phyloP scores from a whole-genome alignment of 1,140 invertebrate species.

The Pomacea maculata region DNA sequence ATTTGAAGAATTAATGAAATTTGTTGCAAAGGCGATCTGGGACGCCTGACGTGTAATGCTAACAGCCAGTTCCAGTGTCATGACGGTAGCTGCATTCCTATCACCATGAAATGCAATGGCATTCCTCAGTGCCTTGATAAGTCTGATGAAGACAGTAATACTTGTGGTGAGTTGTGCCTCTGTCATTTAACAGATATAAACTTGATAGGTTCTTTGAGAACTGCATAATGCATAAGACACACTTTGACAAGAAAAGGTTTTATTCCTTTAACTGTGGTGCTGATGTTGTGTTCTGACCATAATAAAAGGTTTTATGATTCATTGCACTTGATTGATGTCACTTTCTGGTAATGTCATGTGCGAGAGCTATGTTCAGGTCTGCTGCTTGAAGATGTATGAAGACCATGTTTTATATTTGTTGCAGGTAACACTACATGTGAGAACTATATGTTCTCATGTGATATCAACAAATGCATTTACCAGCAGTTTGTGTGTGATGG shows the following conservation, averaged over 20 bases:
- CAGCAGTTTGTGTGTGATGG: constrained; percentile 72
- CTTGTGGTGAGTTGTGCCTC: background rate
- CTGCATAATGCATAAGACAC: no score
- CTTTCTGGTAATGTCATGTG: no score
- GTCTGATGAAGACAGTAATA: constrained; percentile 80
- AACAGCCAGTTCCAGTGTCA: background rate
- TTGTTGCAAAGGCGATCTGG: background rate
- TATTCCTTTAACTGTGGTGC: no score
- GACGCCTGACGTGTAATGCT: no score
- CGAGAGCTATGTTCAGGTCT: background rate
- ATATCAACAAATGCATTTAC: constrained; percentile 84
- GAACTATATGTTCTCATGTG: constrained; percentile 93
- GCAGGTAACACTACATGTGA: constrained; percentile 70
- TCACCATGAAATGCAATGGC: constrained; percentile 93
- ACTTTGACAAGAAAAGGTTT: no score
- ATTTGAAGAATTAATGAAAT: background rate
- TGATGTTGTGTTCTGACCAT: no score
- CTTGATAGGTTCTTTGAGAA: no score
- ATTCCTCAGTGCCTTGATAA: constrained; percentile 94
- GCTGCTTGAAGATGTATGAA: background rate
- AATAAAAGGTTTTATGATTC: no score
- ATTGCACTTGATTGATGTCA: no score
- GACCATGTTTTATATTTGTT: background rate
- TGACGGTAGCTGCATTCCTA: constrained; percentile 85
- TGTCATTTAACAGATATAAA: no score